Conservation (phyloP, 2,113 vertebrate genomes). For the Vulpes ferrilata region DNA sequence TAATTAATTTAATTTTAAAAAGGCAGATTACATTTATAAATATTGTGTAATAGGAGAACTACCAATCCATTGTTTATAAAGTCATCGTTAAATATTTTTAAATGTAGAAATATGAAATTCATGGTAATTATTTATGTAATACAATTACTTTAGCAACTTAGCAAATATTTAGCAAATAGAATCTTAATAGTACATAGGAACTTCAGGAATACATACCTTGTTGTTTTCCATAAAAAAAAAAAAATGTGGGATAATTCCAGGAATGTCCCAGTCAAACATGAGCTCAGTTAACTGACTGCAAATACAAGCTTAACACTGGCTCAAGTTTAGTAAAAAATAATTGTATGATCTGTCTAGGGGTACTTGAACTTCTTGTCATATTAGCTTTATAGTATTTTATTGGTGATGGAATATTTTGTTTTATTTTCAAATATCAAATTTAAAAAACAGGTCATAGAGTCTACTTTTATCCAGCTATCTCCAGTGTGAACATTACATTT, state of each 20-base stretch:
- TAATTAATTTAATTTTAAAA: background rate
- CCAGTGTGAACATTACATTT: background rate
- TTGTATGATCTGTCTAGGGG: background rate
- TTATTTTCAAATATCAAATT: slow-evolving; percentile 3
- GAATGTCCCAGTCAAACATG: background rate
- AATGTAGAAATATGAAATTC: background rate
- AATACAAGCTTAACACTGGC: background rate
- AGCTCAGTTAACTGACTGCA: background rate
- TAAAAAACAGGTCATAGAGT: background rate
- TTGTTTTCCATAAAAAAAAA: background rate
- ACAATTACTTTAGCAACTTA: background rate
- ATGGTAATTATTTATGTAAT: background rate
- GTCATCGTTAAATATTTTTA: background rate
- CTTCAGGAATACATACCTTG: background rate
- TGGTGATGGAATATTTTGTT: background rate
- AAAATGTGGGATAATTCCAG: background rate
- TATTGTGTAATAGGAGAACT: background rate
- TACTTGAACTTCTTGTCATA: background rate
- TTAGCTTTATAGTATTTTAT: background rate
- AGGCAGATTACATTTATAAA: background rate
- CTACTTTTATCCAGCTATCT: background rate
- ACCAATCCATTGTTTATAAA: background rate
- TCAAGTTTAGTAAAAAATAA: background rate
- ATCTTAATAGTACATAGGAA: background rate
- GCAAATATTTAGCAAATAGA: background rate